Conservation (phyloP, 2,888 invertebrate species). For the Hetaerina titia region DNA sequence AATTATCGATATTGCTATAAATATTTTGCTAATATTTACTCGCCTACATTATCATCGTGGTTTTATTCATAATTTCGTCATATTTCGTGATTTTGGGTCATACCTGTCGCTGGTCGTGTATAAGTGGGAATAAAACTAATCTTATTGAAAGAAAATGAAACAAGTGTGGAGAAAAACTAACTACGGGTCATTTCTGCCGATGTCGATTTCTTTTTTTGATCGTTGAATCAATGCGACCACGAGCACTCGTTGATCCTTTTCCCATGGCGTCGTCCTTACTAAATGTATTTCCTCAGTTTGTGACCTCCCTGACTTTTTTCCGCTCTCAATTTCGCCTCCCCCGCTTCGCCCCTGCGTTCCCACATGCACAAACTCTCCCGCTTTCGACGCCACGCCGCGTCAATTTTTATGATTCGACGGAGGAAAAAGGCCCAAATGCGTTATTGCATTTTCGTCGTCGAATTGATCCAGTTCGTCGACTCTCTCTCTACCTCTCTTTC, state of each 20-base stretch:
- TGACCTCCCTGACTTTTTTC: too few species aligned
- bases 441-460: conserved; percentile 53
- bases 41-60: neutral
- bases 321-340: too few species aligned
- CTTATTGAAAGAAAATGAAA: neutral
- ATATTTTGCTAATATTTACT: too few species aligned
- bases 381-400: neutral
- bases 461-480: neutral
- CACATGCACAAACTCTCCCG: neutral
- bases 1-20: too few species aligned
- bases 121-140: neutral
- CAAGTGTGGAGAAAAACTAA: neutral
- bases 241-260: neutral
- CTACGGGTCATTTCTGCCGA: neutral
- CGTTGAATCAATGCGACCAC: neutral
- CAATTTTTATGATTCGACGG: conserved; percentile 41
- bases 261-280: neutral
- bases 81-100: neutral
- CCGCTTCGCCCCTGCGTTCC: neutral
- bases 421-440: conserved; percentile 22
- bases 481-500: neutral
- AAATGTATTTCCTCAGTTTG: neutral
- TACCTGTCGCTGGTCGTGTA: neutral
- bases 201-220: neutral
- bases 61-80: conserved; percentile 9